phyloP scores from a whole-genome alignment of 2,888 invertebrate species.

The Melikaiella ostensackeni region DNA sequence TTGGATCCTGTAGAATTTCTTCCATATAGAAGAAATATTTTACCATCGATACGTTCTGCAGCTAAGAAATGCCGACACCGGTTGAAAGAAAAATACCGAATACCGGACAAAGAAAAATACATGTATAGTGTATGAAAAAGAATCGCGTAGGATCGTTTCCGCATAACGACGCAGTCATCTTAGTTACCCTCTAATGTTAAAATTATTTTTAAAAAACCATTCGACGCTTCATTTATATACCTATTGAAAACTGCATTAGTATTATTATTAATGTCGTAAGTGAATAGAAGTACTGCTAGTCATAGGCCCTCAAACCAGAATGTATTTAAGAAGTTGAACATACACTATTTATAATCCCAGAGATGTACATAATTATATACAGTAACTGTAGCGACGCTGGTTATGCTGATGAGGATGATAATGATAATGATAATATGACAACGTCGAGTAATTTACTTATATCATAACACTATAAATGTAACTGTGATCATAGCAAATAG shows the following conservation, averaged over 20 bases:
- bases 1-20: background rate
- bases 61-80: background rate
- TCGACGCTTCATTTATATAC: conserved; percentile 61
- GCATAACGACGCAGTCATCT: conserved; percentile 44
- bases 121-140: conserved; percentile 74
- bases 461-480: conserved; percentile 72
- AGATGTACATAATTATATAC: conserved; percentile 73
- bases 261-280: conserved; percentile 56
- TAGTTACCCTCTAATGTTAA: conserved; percentile 50
- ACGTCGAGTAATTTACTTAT: conserved; percentile 68
- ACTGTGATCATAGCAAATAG: conserved; percentile 76
- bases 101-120: conserved; percentile 52
- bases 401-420: conserved; percentile 38
- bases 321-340: conserved; percentile 72
- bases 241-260: conserved; percentile 50
- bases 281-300: conserved; percentile 64
- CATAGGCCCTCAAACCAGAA: conserved; percentile 72
- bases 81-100: conserved; percentile 45
- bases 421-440: background rate
- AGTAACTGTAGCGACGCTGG: conserved; percentile 60
- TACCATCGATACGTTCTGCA: background rate
- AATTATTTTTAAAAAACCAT: conserved; percentile 46
- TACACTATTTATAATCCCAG: conserved; percentile 70
- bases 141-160: conserved; percentile 35
- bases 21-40: background rate